Base-by-base conservation (phyloP, 2,888 invertebrate genomes). In the Idaea straminata region DNA sequence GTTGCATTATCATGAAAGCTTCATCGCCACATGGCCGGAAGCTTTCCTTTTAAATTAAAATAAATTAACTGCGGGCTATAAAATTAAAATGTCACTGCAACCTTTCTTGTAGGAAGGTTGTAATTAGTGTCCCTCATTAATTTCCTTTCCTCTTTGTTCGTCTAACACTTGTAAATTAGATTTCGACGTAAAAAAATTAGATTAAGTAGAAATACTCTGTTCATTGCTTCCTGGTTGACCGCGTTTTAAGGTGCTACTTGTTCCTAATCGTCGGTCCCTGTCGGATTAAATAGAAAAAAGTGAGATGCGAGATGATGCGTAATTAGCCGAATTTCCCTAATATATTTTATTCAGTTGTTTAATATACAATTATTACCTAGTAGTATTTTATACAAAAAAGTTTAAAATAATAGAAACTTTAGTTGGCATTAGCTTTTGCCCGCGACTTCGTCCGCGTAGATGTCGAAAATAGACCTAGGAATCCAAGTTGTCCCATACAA, bases 31-130 rank as follows among this genome's bases (percentile, higher is more conserved):
- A 47, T 47, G 47, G 47, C 47, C 10, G 47, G 47, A 47, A 47
- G 47, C 47, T 47, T 47, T 47, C 47, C 47, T 47, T 47, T 47
- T 47, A 47, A 47, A 47, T 47, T 47, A 47, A 47, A 47, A 47
- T 47, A 47, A 47, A 47, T 47, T 47, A 47, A 47, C 47, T 47
- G 47, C 47, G 47, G 47, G 47, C 47, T 47, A 47, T 47, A 47
- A 47, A 47, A 47, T 47, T 47, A 47, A 47, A 47, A 47, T 47
- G 47, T 47, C 47, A 47, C 47, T 47, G 47, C 47, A 47, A 47
- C 47, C 47, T 47, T 47, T 47, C 47, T 47, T 47, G 47, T 47
- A 47, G 47, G 47, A 13, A 47, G 47, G 47, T 47, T 47, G 47
- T 47, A 47, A 47, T 47, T 47, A 47, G 47, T 47, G 47, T 47